Conservation (phyloP, 2,113 vertebrate genomes). For the Mustelus asterias region DNA sequence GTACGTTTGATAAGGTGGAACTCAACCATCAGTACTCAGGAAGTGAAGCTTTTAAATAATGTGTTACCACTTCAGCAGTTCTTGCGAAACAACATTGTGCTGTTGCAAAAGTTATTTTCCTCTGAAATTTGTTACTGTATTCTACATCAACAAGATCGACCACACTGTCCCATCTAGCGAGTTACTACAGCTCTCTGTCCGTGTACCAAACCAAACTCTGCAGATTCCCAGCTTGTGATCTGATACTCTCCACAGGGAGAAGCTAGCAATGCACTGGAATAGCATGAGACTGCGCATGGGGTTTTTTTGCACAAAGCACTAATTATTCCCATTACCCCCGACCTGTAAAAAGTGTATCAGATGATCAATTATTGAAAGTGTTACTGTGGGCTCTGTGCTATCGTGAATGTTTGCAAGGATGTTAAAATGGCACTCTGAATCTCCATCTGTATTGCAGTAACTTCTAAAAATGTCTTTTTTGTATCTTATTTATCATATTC, state of each 20-base stretch:
- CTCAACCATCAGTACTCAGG: not conserved
- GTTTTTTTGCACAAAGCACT: not conserved
- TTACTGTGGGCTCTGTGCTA: not conserved
- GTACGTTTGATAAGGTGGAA: not conserved
- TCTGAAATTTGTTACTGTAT: not conserved
- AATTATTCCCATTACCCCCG: not conserved
- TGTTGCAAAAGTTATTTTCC: slow-evolving; percentile 18
- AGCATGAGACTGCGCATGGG: not conserved
- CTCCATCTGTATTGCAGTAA: not conserved
- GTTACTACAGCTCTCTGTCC: not conserved
- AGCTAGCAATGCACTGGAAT: not conserved
- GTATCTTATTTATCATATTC: slow-evolving; percentile 27
- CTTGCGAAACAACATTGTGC: not conserved
- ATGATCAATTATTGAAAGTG: not conserved
- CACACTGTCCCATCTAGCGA: not conserved
- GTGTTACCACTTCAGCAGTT: not conserved
- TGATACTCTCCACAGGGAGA: not conserved
- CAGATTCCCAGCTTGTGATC: not conserved
- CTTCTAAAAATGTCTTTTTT: slow-evolving; percentile 18
- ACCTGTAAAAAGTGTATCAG: not conserved
- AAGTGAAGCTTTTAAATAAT: slow-evolving; percentile 13
- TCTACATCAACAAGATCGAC: not conserved
- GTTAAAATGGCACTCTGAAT: not conserved
- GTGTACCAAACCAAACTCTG: not conserved
- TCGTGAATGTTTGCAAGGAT: not conserved